Base-by-base conservation (phyloP, 2,113 vertebrate species). In the Morphnarchus princeps region DNA sequence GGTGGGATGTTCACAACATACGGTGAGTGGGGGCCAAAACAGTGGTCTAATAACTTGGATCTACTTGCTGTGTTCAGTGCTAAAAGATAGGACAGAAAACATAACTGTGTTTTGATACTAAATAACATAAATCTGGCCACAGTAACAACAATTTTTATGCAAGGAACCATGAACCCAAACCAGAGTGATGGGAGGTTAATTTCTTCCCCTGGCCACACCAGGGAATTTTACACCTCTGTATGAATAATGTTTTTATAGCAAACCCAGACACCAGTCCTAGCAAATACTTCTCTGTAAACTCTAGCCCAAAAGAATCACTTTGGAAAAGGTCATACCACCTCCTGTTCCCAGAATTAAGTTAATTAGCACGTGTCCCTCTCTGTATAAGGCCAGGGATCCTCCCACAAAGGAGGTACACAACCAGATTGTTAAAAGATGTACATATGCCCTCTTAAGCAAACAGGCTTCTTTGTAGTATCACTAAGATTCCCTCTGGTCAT, bases 251-350 rank as follows among this genome's bases (percentile, higher is more conserved):
- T 94, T 95, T 90, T 62, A 82, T 50, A 91, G 81, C 45, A 84
- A 95, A 96, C 40, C 17, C 61, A 84, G 77, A 40, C 89, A 92
- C 47, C 72, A 63, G 55, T 55, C 78, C 79, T 76, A 89, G 92
- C 69, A 89, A 89, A 90, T 73, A 82, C 16, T 28, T 80, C 92
- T 96, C 90, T 81, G 49, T 85, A 92, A 95, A 95, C 80, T 94
- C 45, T 32, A 82, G 47, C 80, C 91, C 78, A 65, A 94, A 95
- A 82, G 84, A 95, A 92, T 94, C 62, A 49, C 78, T 96, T 95
- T 80, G 74, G 66, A 85, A 95, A 97, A 95, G 94, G 87, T 94
- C 95, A 73, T 79, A 95, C 73, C 81, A 95, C 89, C 96, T 92
- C 69, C 94, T 89, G 89, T 73, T 95, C 66, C 45, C 81, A 82